phyloP scores from a whole-genome alignment of 2,888 invertebrate genomes.

The Coelogynopora nodosa region DNA sequence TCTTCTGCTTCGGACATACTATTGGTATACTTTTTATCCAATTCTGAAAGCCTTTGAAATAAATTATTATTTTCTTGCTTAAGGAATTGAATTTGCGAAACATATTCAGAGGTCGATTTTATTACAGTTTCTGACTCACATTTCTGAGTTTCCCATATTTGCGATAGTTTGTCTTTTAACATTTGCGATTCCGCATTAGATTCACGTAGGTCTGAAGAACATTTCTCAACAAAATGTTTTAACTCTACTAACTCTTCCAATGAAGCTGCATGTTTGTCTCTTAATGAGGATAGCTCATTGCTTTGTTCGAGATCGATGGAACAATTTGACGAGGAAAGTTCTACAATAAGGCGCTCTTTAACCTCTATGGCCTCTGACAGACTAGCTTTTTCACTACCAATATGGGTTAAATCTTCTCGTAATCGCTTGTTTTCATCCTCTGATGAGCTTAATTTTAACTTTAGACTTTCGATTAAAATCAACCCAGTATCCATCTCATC shows the following conservation, averaged over 20 bases:
- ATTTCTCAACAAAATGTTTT: neutral
- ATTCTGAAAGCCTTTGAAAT: neutral
- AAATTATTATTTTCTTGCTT: neutral
- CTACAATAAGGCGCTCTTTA: neutral
- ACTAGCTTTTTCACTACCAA: neutral
- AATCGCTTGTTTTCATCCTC: constrained; percentile 19
- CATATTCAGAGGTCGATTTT: neutral
- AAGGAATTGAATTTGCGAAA: neutral
- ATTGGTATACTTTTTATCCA: neutral
- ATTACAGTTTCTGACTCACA: neutral
- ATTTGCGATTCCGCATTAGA: neutral
- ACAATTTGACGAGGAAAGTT: neutral
- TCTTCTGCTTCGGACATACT: neutral
- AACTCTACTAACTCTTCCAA: neutral
- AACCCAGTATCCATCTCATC: neutral
- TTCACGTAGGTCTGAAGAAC: neutral
- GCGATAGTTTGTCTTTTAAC: neutral
- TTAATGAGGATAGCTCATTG: too few relatives aligned
- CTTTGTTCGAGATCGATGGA: neutral
- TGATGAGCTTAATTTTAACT: neutral
- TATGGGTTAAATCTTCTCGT: neutral
- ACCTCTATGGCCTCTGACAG: neutral
- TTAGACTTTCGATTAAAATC: neutral
- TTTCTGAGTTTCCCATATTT: neutral
- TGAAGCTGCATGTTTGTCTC: neutral